Evolutionary conservation across 2,888 invertebrate genomes (phyloP), one percentile per base, ranked within the genome.

Genomic region (Physocephala rufipes): DNA sequence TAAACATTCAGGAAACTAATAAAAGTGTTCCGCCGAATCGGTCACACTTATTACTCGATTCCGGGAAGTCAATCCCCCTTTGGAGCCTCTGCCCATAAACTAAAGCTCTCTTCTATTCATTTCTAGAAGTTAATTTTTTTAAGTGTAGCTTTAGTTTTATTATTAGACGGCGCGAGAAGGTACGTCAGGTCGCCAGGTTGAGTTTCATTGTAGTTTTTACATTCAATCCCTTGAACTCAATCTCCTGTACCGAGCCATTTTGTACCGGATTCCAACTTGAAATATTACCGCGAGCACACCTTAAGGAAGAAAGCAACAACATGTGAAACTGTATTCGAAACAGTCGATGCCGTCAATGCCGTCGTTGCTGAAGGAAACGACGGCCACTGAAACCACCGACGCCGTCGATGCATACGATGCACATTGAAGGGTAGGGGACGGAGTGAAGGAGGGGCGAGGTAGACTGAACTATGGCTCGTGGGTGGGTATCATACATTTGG

Each of bases 401-500:
- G 65, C 63, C 71, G 67, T 69, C 51, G 61, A 62, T 66, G 59
- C 58, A 58, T 66, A 36, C 36, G 36, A 36, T 9, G 36, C 36
- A 36, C 9, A 4, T 36, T 36, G 36, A 4, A 9, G 36, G 45
- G 71, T 49, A 49, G 58, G 36, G 59, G 61, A 51, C 71, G 71
- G n/a, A n/a, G n/a, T n/a, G n/a, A n/a, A n/a, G n/a, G n/a, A n/a
- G n/a, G n/a, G n/a, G n/a, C n/a, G n/a, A n/a, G n/a, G n/a, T n/a
- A n/a, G n/a, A n/a, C n/a, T n/a, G n/a, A 75, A 73, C 76, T 74
- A 67, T 75, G 78, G 82, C 82, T 83, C 82, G 82, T 83, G 84
- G 82, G 82, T 83, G 82, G 82, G 82, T 82, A 82, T 84, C 84
- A 82, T 82, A 82, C 84, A 84, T 82, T 84, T 83, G 83, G 81